phyloP scores from a whole-genome alignment of 2,113 vertebrate species.

The Ia io region DNA sequence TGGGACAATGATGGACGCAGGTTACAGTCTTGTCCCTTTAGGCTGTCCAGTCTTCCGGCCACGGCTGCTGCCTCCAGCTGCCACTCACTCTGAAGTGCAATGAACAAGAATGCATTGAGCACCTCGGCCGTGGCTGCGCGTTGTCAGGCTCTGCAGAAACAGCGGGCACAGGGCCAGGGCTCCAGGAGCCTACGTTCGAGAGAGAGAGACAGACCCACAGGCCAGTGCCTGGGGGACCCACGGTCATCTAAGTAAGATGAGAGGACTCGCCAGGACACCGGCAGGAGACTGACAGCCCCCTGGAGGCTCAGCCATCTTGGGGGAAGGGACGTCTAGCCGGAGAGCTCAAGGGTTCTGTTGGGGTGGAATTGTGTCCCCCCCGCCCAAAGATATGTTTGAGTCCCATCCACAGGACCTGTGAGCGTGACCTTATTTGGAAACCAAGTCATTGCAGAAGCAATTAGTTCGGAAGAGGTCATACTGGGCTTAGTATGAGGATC shows the following conservation, averaged over 20 bases:
- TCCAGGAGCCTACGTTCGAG: too few relatives aligned
- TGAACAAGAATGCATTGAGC: accelerated
- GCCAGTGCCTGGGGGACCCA: not conserved
- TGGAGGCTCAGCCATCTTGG: accelerated
- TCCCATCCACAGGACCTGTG: not conserved
- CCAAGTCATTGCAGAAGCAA: not conserved
- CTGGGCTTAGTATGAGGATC: not conserved
- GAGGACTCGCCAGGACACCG: accelerated
- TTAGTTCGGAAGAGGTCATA: not conserved
- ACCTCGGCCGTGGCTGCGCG: accelerated
- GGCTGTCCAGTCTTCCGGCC: accelerated
- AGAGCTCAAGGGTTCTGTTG: not conserved
- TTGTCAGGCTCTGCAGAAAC: not conserved
- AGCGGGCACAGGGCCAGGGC: accelerated
- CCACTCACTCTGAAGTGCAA: not conserved
- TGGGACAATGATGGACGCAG: accelerated
- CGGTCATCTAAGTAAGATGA: not conserved
- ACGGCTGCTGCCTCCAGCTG: not conserved
- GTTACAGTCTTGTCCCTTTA: not conserved
- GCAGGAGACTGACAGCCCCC: accelerated
- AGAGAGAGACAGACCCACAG: not conserved
- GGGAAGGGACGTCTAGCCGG: not conserved
- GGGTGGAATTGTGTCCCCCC: not conserved
- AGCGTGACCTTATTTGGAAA: not conserved
- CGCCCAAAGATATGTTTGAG: not conserved